These are phyloP conservation scores for Heliconius erato DNA, from an alignment of 2,888 invertebrate genomes.

Conservation along the genomic window DNA sequence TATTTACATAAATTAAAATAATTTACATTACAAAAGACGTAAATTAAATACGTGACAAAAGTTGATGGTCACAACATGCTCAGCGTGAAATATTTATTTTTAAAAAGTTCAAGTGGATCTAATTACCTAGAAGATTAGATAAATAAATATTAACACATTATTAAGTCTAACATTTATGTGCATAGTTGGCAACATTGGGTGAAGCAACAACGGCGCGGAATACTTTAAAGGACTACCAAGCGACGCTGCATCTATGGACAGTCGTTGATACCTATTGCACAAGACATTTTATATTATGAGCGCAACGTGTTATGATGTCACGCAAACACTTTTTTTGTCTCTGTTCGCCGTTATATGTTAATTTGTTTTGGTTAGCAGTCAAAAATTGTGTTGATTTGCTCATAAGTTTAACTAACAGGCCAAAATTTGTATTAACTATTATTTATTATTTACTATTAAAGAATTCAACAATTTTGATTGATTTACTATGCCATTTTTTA, in stretches of 20 bases:
- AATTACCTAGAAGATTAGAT: constrained; percentile 7
- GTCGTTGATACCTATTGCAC: constrained; percentile 17
- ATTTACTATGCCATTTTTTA: too few species aligned
- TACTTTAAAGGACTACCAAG: constrained; percentile 38
- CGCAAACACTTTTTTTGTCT: too few species aligned
- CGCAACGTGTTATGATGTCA: neutral
- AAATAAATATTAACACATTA: constrained; percentile 25
- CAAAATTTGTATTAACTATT: too few species aligned
- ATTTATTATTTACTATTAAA: too few species aligned
- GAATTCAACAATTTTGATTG: too few species aligned
- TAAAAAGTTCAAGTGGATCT: neutral
- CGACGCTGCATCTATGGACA: constrained; percentile 27
- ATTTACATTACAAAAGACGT: neutral
- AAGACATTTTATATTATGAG: neutral
- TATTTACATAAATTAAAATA: neutral
- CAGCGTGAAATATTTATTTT: neutral
- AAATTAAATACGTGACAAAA: neutral
- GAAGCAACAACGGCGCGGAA: constrained; percentile 34
- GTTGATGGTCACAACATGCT: constrained; percentile 17
- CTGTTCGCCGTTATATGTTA: too few species aligned
- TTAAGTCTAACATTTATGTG: constrained; percentile 39
- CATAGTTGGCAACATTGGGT: constrained; percentile 41
- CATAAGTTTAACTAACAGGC: too few species aligned
- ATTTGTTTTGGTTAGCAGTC: too few species aligned
- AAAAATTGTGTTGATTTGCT: too few species aligned